Conservation (phyloP, 2,113 vertebrate genomes). For the Rostratula benghalensis region DNA sequence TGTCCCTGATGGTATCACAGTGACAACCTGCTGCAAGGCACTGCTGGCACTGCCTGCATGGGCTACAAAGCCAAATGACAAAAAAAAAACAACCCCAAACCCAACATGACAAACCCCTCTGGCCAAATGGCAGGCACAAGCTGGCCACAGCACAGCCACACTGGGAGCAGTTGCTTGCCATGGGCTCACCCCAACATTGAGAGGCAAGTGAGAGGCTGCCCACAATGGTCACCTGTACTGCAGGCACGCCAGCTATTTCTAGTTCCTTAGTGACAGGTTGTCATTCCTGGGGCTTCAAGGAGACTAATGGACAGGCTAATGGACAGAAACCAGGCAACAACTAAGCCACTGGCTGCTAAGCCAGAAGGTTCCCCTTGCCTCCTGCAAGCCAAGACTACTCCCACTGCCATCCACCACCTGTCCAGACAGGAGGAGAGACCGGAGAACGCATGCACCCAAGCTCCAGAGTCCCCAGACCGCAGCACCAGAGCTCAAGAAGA, state of each 20-base stretch:
- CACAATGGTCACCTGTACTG: neutral
- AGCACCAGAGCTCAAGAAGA: neutral
- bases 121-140: neutral
- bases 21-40: neutral
- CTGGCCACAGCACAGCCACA: accelerated
- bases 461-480: neutral
- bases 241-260: neutral
- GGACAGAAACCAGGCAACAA: neutral
- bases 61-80: neutral
- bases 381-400: neutral
- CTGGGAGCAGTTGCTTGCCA: neutral
- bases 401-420: neutral
- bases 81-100: neutral
- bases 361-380: neutral
- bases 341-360: neutral
- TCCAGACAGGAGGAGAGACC: neutral
- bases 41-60: neutral
- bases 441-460: neutral
- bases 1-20: accelerated
- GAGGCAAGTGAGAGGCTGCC: neutral
- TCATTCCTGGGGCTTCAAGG: neutral
- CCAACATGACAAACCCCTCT: neutral
- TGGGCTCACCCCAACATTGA: neutral
- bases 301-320: neutral
- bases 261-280: accelerated